A percentile compares a stretch with the other conserved stretches of the same genome.
phyloP scores from a whole-genome alignment of 1,140 invertebrate species.

The Trichomalopsis sarcophagae region DNA sequence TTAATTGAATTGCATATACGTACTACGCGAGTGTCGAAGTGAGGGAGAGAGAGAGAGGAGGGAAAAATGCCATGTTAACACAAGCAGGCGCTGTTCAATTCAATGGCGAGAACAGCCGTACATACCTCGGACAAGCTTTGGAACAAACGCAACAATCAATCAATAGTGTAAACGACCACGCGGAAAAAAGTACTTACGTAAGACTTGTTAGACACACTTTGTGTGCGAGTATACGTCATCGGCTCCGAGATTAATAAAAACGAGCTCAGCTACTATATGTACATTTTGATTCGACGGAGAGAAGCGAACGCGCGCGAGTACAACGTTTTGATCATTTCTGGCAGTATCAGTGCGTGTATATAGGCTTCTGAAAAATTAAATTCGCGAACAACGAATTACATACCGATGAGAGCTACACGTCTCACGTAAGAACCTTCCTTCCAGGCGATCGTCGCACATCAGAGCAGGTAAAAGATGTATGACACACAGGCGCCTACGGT shows the following conservation, averaged over 20 bases:
- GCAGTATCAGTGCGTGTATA: too few relatives aligned
- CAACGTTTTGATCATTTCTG: too few relatives aligned
- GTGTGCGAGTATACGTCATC: not conserved
- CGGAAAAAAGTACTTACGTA: slow-evolving; percentile 19
- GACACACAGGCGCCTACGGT: not conserved
- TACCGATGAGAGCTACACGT: too few relatives aligned
- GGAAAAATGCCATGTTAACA: not conserved
- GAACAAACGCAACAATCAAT: slow-evolving; percentile 44
- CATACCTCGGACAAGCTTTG: slow-evolving; percentile 36
- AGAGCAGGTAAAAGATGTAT: not conserved
- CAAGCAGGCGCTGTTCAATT: slow-evolving; percentile 2
- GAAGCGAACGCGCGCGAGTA: too few relatives aligned
- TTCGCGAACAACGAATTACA: too few relatives aligned
- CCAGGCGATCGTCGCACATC: not conserved
- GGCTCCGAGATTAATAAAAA: too few relatives aligned
- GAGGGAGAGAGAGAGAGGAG: too few relatives aligned
- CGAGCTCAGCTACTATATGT: too few relatives aligned
- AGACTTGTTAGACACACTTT: not conserved
- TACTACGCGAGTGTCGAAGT: too few relatives aligned
- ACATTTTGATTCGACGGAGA: too few relatives aligned
- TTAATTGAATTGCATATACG: not conserved
- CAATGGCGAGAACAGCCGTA: slow-evolving; percentile 27
- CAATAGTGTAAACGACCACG: slow-evolving; percentile 18
- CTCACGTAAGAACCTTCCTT: not conserved
- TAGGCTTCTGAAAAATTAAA: too few relatives aligned